These are phyloP conservation scores for Telmatochromis sp. DNA, from an alignment of 2,113 vertebrate genomes.

Conservation along the genomic window DNA sequence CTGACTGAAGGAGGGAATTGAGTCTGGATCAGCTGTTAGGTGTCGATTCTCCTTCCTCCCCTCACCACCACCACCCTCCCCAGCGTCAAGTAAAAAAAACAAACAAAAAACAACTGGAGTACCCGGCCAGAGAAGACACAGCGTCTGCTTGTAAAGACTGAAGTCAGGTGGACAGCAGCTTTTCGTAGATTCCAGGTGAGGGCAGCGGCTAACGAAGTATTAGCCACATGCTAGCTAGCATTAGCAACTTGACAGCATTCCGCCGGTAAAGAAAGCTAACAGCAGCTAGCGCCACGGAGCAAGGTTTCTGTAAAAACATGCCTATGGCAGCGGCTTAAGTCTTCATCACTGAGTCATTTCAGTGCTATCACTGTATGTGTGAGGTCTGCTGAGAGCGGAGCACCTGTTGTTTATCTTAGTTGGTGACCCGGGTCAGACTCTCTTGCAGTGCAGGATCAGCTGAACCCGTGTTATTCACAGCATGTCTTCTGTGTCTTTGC, in stretches of 20 bases:
- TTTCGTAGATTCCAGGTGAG: constrained; percentile 37
- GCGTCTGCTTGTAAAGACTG: neutral
- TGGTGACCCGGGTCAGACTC: neutral
- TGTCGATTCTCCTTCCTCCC: neutral
- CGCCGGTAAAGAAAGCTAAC: neutral
- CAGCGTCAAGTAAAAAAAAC: neutral
- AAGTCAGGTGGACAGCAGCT: neutral
- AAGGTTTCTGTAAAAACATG: neutral
- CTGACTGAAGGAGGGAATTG: constrained; percentile 17
- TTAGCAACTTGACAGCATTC: neutral
- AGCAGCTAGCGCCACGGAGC: neutral
- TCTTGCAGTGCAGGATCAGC: neutral
- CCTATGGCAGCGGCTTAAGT: neutral
- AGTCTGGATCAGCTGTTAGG: constrained; percentile 43
- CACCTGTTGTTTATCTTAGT: neutral
- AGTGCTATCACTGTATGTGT: neutral
- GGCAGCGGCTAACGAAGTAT: neutral
- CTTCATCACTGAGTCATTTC: neutral
- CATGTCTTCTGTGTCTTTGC: neutral
- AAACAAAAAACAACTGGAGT: neutral
- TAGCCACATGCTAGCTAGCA: neutral
- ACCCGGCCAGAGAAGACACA: neutral
- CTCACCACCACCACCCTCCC: neutral
- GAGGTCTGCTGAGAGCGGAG: neutral
- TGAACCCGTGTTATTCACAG: neutral